Evolutionary conservation across 1,140 invertebrate species (phyloP).

Genomic region (Parasteatoda tepidariorum): DNA sequence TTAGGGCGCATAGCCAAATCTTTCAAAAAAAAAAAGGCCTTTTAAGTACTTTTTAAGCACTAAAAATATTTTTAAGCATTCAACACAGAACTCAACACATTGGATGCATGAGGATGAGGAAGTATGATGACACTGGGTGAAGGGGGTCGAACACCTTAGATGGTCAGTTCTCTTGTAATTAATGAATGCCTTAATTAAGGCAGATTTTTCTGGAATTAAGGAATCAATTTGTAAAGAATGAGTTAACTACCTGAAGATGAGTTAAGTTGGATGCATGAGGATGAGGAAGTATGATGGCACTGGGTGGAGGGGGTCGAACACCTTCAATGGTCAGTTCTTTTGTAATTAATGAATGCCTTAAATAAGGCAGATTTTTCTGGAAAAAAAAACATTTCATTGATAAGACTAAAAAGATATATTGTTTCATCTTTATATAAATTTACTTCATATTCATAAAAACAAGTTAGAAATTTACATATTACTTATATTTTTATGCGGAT

Average conservation of each 20-base stretch:
- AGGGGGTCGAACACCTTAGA: constrained; percentile 94
- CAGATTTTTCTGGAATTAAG: constrained; percentile 92
- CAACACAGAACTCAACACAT: too few species aligned
- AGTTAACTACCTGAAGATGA: constrained; percentile 35
- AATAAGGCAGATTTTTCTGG: constrained; percentile 93
- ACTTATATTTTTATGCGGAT: too few species aligned
- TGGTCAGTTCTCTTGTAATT: constrained; percentile 89
- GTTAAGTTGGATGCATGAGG: constrained; percentile 11
- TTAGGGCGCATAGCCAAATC: too few species aligned
- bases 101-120: constrained; percentile 64
- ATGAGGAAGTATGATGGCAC: constrained; percentile 66
- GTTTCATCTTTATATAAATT: not conserved
- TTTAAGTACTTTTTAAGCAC: too few species aligned
- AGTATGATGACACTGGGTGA: constrained; percentile 69
- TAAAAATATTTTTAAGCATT: too few species aligned
- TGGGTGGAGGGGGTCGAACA: constrained; percentile 83
- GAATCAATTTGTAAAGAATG: too few species aligned
- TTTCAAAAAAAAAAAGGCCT: too few species aligned
- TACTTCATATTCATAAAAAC: not conserved
- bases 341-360: constrained; percentile 88
- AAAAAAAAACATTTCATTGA: constrained; percentile 34
- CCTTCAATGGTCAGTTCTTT: constrained; percentile 96
- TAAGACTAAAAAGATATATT: too few species aligned
- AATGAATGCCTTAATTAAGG: constrained; percentile 91
- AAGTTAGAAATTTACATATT: too few species aligned